Percentiles rank a stretch among this genome's conserved stretches.
Evolutionary conservation across 2,113 vertebrate species (phyloP).

Genomic region (Gadus chalcogrammus): DNA sequence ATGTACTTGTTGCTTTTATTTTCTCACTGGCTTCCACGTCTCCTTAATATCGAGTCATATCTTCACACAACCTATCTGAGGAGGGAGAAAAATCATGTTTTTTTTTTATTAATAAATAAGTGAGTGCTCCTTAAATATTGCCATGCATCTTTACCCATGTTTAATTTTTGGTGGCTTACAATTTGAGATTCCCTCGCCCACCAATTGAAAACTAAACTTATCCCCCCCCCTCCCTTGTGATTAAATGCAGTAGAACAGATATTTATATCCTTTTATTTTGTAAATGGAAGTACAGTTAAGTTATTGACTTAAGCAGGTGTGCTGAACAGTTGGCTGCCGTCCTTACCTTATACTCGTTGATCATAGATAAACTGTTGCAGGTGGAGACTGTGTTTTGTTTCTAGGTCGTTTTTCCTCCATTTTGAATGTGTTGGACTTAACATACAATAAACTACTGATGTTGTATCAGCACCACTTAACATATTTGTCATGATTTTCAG

Average conservation of each 20-base stretch:
- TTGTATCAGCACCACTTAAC: constrained; percentile 82
- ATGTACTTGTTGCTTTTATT: no score
- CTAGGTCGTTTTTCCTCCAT: constrained; percentile 71
- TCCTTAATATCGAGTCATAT: no score
- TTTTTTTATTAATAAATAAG: no score
- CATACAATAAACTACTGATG: constrained; percentile 99
- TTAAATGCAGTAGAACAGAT: constrained; percentile 3
- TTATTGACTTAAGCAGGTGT: constrained; percentile 79
- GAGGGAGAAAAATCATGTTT: no score
- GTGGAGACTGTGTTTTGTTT: constrained; percentile 74
- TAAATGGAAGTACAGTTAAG: constrained; percentile 71
- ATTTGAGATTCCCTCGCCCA: no score
- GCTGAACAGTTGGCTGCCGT: constrained; percentile 81
- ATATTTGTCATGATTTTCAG: constrained; percentile 70
- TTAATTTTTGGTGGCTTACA: no score
- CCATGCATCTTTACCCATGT: no score
- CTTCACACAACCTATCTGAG: no score
- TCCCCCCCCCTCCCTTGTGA: constrained; percentile 30
- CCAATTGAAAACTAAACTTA: constrained; percentile 13
- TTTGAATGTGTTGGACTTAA: constrained; percentile 97
- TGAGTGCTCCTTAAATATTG: no score
- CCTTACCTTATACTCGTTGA: constrained; percentile 85
- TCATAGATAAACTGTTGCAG: constrained; percentile 77
- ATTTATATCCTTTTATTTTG: constrained; percentile 66
- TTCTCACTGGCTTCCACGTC: no score